Base-by-base conservation (phyloP, 2,888 invertebrate species). In the Clistopyga incitator region DNA sequence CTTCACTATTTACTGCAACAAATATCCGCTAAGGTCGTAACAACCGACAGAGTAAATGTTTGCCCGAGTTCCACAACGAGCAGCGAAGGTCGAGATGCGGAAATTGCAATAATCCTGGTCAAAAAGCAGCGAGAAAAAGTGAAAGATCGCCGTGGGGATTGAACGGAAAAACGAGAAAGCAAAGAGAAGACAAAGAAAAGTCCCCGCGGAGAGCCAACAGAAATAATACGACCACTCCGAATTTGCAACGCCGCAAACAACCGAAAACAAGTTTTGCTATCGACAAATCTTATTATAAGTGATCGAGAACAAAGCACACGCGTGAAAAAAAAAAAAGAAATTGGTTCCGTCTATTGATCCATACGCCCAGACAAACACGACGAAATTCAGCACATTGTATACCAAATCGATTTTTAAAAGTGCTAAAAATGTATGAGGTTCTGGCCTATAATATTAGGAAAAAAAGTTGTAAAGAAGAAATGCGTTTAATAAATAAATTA, bases 61-160 rank as follows among this genome's bases (percentile, higher is more conserved):
- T 54, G 70, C 13, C 38, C 45, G 18, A 38, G 70, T 6, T 11
- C 42, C 64, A 65, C 64, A 23, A 10, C 13, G 18, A 11, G 64
- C 20, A 6, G 15, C 10, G 42, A 20, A 3, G 42, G 38, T 11
- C 4, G 42, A 45, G 29, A 45, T 13, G n/a, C 13, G 64, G 38
- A 65, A 65, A 65, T 65, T 65, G 64, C 64, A 65, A 65, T 65
- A 45, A 65, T 65, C 64, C 42, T 42, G 38, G 64, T 38, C 42
- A 65, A 61, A 65, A 65, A 65, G 20, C 42, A 42, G 42, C 13
- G 6, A 42, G 42, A 42, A 45, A 65, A 65, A 65, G 64, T 61
- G 59, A 65, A 65, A 65, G 64, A 65, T 65, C 42, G 8, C 20
- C 20, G 42, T 42, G 64, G 42, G 38, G 34, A 34, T 29, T n/a